phyloP scores from a whole-genome alignment of 2,888 invertebrate genomes.

The Chymomyza amoena region DNA sequence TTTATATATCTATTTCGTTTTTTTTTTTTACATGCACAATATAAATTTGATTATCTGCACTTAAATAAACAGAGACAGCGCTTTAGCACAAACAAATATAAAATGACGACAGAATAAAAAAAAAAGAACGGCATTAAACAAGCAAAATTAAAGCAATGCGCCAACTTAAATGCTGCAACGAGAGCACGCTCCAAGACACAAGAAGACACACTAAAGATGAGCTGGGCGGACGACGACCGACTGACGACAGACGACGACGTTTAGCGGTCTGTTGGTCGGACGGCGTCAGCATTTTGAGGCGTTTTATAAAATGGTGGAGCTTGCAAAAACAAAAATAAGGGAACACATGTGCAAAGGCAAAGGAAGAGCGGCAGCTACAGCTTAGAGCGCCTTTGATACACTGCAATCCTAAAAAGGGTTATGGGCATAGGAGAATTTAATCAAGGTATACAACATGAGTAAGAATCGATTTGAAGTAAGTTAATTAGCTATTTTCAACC shows the following conservation, averaged over 20 bases:
- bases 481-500: too few relatives aligned
- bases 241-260: slow-evolving; percentile 52
- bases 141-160: background rate
- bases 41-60: slow-evolving; percentile 67
- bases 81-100: slow-evolving; percentile 16
- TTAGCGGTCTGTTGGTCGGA: slow-evolving; percentile 39
- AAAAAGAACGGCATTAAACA: slow-evolving; percentile 13
- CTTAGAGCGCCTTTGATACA: slow-evolving; percentile 56
- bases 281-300: slow-evolving; percentile 52
- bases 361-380: slow-evolving; percentile 17
- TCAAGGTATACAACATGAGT: background rate
- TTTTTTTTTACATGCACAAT: slow-evolving; percentile 55
- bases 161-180: slow-evolving; percentile 11
- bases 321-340: slow-evolving; percentile 33
- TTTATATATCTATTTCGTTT: slow-evolving; percentile 24
- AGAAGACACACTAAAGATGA: slow-evolving; percentile 33
- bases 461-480: too few relatives aligned
- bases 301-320: slow-evolving; percentile 68
- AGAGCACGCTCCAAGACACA: slow-evolving; percentile 20
- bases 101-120: slow-evolving; percentile 8
- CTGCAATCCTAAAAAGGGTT: background rate
- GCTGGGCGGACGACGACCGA: slow-evolving; percentile 13
- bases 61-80: slow-evolving; percentile 46
- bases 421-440: background rate
- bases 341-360: background rate